phyloP scores from a whole-genome alignment of 1,140 invertebrate genomes.

The Lethrus apterus region DNA sequence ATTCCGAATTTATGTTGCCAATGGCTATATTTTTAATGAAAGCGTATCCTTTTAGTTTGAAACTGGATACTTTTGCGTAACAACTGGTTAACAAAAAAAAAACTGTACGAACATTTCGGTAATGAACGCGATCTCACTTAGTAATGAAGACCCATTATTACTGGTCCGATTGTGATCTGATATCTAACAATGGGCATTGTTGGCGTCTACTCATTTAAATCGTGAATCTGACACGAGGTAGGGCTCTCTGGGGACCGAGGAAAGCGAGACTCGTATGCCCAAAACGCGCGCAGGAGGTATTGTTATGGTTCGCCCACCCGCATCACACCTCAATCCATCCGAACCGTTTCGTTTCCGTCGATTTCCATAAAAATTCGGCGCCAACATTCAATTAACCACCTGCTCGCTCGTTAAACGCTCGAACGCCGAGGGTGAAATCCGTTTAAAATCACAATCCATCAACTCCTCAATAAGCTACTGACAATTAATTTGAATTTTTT shows the following conservation, averaged over 20 bases:
- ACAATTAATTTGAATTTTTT: conserved; percentile 14
- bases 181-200: conserved; percentile 16
- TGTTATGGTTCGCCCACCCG: conserved; percentile 17
- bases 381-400: conserved; percentile 14
- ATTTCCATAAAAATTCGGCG: conserved; percentile 10
- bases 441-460: conserved; percentile 12
- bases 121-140: conserved; percentile 13
- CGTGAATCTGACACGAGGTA: conserved; percentile 7
- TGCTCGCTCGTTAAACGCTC: conserved; percentile 7
- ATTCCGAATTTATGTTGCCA: too few relatives aligned
- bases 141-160: conserved; percentile 18
- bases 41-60: too few relatives aligned
- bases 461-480: conserved; percentile 6
- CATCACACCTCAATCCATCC: too few relatives aligned
- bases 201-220: conserved; percentile 11
- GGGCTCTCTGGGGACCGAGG: background rate
- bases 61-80: too few relatives aligned
- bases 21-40: too few relatives aligned
- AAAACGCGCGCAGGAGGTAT: conserved; percentile 15
- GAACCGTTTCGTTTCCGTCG: too few relatives aligned
- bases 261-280: background rate
- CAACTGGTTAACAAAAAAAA: too few relatives aligned
- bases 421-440: conserved; percentile 10
- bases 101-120: too few relatives aligned
- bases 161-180: conserved; percentile 13